phyloP scores from a whole-genome alignment of 2,113 vertebrate species.

The Gobius niger region DNA sequence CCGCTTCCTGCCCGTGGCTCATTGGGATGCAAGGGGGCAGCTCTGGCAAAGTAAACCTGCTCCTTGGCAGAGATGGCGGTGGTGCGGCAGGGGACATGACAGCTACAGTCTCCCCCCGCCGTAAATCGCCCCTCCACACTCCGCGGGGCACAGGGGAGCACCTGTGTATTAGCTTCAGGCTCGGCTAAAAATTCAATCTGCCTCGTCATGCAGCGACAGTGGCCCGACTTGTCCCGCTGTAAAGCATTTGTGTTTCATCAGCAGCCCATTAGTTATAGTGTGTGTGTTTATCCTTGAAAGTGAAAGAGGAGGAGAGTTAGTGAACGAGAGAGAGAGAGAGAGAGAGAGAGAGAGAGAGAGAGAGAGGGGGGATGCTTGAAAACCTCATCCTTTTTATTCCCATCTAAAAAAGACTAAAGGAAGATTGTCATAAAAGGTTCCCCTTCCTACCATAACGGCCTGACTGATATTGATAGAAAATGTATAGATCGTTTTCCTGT shows the following conservation, averaged over 20 bases:
- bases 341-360: neutral
- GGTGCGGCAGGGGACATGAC: conserved; percentile 73
- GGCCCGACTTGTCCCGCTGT: conserved; percentile 36
- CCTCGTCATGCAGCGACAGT: conserved; percentile 33
- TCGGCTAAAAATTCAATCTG: conserved; percentile 59
- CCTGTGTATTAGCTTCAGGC: conserved; percentile 62
- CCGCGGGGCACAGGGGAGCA: conserved; percentile 57
- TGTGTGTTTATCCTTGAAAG: conserved; percentile 7
- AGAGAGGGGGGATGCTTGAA: neutral
- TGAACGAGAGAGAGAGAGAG: neutral
- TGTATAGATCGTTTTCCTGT: too few species aligned
- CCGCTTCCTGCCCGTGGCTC: conserved; percentile 62
- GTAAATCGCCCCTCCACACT: conserved; percentile 64
- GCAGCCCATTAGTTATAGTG: conserved; percentile 51
- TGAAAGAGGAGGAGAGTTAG: neutral
- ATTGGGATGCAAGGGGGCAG: conserved; percentile 72
- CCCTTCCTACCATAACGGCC: too few species aligned
- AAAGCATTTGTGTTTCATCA: conserved; percentile 56
- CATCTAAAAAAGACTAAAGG: conserved; percentile 22
- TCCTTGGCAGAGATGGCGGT: conserved; percentile 66
- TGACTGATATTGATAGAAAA: too few species aligned
- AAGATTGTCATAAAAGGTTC: too few species aligned
- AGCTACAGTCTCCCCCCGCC: conserved; percentile 66
- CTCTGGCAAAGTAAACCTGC: conserved; percentile 73
- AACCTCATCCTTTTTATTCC: conserved; percentile 33